Percentiles rank a stretch among this genome's conserved stretches.
Evolutionary conservation across 2,888 invertebrate species (phyloP).

Genomic region (Bombylius major): DNA sequence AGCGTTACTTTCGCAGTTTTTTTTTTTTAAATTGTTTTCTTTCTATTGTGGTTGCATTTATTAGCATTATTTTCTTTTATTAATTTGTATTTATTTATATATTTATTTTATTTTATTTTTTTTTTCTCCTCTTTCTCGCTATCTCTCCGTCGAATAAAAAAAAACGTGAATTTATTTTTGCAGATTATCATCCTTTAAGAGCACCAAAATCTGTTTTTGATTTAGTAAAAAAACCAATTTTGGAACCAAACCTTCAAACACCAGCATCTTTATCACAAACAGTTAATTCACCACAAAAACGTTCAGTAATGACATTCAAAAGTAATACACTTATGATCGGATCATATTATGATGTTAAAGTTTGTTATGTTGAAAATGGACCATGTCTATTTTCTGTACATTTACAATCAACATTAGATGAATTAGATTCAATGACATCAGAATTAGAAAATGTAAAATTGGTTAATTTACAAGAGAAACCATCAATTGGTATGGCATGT

Average conservation of each 20-base stretch:
- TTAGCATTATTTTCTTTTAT: too few species aligned
- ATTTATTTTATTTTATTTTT: too few species aligned
- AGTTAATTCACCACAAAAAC: slow-evolving; percentile 15
- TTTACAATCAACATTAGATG: slow-evolving; percentile 45
- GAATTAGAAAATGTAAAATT: slow-evolving; percentile 53
- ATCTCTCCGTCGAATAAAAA: too few species aligned
- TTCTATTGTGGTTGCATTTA: rapidly evolving
- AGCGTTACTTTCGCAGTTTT: too few species aligned
- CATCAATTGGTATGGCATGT: slow-evolving; percentile 64
- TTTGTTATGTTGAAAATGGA: slow-evolving; percentile 69
- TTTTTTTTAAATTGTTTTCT: too few species aligned
- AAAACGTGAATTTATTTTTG: too few species aligned
- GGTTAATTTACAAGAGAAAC: slow-evolving; percentile 50
- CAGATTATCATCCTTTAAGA: too few species aligned
- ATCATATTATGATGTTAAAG: slow-evolving; percentile 52
- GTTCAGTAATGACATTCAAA: slow-evolving; percentile 27
- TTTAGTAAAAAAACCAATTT: not conserved
- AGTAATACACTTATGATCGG: slow-evolving; percentile 40
- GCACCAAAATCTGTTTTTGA: not conserved
- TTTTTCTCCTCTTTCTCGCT: too few species aligned
- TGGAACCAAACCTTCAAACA: not conserved
- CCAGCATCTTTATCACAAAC: not conserved
- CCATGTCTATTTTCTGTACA: slow-evolving; percentile 68
- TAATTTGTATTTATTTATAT: too few species aligned
- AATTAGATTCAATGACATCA: slow-evolving; percentile 55